Conservation (phyloP, 2,113 vertebrate species). For the Zosterops hypoxanthus region DNA sequence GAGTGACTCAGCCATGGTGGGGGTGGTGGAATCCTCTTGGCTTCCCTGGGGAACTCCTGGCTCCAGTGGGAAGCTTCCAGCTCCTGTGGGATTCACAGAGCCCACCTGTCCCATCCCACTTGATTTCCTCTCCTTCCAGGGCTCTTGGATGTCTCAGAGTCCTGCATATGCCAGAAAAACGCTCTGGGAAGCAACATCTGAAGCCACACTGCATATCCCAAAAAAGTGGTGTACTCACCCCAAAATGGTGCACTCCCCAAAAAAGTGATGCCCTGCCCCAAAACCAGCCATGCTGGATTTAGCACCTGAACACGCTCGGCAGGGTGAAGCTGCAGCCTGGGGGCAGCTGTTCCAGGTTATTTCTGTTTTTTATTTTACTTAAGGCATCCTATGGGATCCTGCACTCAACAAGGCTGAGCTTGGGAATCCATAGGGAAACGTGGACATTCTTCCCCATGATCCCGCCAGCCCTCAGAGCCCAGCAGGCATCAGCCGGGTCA, state of each 20-base stretch:
- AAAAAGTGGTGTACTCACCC: not conserved
- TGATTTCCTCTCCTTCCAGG: rapidly evolving
- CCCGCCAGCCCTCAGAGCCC: not conserved
- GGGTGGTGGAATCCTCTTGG: not conserved
- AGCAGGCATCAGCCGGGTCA: not conserved
- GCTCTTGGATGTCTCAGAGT: not conserved
- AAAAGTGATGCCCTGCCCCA: not conserved
- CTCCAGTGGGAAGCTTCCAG: not conserved
- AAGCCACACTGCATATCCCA: rapidly evolving
- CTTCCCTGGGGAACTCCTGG: not conserved
- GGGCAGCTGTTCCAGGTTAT: not conserved
- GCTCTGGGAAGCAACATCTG: not conserved
- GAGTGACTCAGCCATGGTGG: not conserved
- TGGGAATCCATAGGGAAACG: not conserved
- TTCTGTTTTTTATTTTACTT: not conserved
- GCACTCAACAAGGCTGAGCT: not conserved
- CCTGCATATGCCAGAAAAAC: rapidly evolving
- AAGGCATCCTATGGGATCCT: not conserved
- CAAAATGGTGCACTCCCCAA: not conserved
- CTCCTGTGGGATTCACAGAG: not conserved
- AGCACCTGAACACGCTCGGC: rapidly evolving
- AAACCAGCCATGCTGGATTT: not conserved
- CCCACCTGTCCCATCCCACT: not conserved
- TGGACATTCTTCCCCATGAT: rapidly evolving
- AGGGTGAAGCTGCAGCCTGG: not conserved